Conservation (phyloP, 2,113 vertebrate species). For the Ammodytes dubius region DNA sequence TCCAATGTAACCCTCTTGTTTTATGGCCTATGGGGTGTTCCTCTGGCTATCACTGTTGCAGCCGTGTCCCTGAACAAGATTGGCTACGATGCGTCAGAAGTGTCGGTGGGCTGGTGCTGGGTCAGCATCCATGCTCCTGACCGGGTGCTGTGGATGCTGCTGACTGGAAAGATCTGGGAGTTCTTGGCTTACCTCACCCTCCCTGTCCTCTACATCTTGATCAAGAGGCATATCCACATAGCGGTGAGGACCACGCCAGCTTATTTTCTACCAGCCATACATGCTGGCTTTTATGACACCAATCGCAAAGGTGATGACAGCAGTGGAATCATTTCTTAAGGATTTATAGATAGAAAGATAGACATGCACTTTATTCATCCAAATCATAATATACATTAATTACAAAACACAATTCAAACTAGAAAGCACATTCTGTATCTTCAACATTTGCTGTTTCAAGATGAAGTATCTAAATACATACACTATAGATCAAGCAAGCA, state of each 20-base stretch:
- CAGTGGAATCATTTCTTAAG: too few relatives aligned
- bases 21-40: conserved; percentile 89
- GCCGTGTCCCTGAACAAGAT: conserved; percentile 93
- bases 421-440: not conserved
- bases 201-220: conserved; percentile 92
- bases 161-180: conserved; percentile 96
- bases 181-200: conserved; percentile 92
- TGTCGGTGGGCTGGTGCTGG: conserved; percentile 99
- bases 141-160: conserved; percentile 93
- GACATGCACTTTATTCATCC: too few relatives aligned
- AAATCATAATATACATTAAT: too few relatives aligned
- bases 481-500: not conserved
- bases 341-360: too few relatives aligned
- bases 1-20: conserved; percentile 4
- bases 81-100: conserved; percentile 93
- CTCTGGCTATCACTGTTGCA: conserved; percentile 88
- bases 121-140: conserved; percentile 88
- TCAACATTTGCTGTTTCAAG: too few relatives aligned
- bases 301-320: not conserved
- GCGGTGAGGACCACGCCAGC: conserved; percentile 86
- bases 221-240: conserved; percentile 91
- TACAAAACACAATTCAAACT: not conserved
- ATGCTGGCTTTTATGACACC: not conserved
- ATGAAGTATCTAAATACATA: not conserved
- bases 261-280: not conserved